phyloP scores from a whole-genome alignment of 1,140 invertebrate species.

The Leptoteleia sp. region DNA sequence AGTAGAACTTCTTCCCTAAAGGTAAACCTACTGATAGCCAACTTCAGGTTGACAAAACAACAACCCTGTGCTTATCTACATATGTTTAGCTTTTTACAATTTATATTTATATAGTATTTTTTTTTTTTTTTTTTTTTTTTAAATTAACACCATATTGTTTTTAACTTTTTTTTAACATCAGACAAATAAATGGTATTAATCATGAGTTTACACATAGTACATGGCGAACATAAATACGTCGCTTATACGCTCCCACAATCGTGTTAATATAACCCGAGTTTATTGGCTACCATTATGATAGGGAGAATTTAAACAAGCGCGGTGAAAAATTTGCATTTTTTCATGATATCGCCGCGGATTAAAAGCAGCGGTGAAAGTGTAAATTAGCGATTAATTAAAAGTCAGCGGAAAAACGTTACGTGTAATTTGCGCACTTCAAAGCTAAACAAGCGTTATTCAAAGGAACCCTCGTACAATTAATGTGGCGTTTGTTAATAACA shows the following conservation, averaged over 20 bases:
- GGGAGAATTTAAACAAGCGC: background rate
- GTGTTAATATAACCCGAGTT: conserved; percentile 24
- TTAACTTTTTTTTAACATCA: conserved; percentile 1
- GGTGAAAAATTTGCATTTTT: conserved; percentile 29
- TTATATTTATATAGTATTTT: too few species aligned
- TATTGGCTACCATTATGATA: conserved; percentile 22
- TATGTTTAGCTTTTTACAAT: too few species aligned
- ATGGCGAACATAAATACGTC: background rate
- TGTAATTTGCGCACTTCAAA: conserved; percentile 10
- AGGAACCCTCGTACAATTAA: conserved; percentile 2
- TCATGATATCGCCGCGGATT: conserved; percentile 21
- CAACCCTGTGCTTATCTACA: too few species aligned
- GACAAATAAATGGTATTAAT: conserved; percentile 1
- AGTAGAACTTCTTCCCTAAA: too few species aligned
- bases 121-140: too few species aligned
- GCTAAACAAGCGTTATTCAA: conserved; percentile 3
- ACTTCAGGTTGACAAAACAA: too few species aligned
- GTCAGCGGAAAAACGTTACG: conserved; percentile 7
- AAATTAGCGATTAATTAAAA: conserved; percentile 34
- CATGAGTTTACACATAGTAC: conserved; percentile 3
- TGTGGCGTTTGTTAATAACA: conserved; percentile 1
- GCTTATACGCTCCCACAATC: conserved; percentile 7
- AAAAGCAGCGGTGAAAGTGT: conserved; percentile 17
- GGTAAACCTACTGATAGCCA: too few species aligned
- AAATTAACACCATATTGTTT: conserved; percentile 1